Conservation (phyloP, 2,113 vertebrate genomes). For the Pseudopodoces humilis region DNA sequence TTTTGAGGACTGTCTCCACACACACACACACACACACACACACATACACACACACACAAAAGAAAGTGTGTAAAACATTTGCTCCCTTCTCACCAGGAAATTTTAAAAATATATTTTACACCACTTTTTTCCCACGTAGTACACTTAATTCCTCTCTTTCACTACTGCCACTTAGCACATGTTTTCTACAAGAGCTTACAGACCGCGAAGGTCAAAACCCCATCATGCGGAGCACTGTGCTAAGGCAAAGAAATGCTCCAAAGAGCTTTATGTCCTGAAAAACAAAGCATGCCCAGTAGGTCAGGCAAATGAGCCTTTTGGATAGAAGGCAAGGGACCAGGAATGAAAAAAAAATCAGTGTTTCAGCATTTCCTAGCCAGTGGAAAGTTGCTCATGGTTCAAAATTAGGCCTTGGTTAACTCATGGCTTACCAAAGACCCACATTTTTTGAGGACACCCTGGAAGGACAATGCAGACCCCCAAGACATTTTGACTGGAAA, state of each 20-base stretch:
- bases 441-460: background rate
- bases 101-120: background rate
- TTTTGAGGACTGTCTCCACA: background rate
- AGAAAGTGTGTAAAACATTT: background rate
- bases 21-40: background rate
- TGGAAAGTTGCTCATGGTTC: background rate
- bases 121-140: background rate
- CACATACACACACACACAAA: background rate
- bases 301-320: slow-evolving; percentile 16
- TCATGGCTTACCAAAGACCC: background rate
- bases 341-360: background rate
- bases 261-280: slow-evolving; percentile 11
- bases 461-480: background rate
- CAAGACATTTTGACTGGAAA: background rate
- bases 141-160: background rate
- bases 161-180: background rate
- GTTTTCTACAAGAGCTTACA: background rate
- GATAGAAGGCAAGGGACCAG: background rate
- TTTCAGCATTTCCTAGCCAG: background rate
- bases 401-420: background rate
- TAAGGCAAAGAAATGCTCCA: background rate
- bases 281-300: background rate
- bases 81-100: background rate
- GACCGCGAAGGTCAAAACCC: background rate
- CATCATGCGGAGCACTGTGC: background rate